A percentile compares a stretch with the other conserved stretches of the same genome.
These are phyloP conservation scores for Nautilus pompilius DNA, from an alignment of 1,140 invertebrate genomes.

Conservation along the genomic window DNA sequence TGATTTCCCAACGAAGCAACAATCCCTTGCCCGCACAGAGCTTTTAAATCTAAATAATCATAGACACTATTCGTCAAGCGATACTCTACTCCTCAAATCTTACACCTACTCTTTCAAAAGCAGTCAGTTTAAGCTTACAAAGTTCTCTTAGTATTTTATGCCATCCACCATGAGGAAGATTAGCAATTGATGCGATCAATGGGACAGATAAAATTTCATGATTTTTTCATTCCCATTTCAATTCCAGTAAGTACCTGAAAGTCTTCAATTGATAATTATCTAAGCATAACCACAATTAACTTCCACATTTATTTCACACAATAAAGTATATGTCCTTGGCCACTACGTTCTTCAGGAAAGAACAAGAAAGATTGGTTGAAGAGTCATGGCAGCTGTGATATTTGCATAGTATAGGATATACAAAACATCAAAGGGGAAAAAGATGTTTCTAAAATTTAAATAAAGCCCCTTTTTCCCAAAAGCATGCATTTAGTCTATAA, in stretches of 20 bases:
- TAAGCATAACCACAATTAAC: no score
- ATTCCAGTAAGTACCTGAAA: conserved; percentile 70
- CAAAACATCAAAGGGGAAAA: no score
- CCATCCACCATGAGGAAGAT: conserved; percentile 87
- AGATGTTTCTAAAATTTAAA: no score
- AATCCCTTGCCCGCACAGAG: conserved; percentile 73
- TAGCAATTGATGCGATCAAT: conserved; percentile 90
- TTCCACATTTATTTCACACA: no score
- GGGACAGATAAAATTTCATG: conserved; percentile 91
- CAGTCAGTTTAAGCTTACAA: conserved; percentile 82
- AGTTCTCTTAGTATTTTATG: conserved; percentile 88
- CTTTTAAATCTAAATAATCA: conserved; percentile 93
- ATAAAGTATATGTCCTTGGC: no score
- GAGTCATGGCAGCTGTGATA: no score
- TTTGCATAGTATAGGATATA: no score
- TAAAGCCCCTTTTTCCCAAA: no score
- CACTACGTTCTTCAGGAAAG: no score
- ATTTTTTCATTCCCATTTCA: conserved; percentile 99
- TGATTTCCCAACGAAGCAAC: conserved; percentile 93
- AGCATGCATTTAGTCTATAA: no score
- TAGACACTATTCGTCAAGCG: conserved; percentile 93
- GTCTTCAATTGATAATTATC: no score
- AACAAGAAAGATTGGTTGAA: no score
- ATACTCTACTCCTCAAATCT: conserved; percentile 72
- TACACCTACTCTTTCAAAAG: conserved; percentile 82